phyloP scores from a whole-genome alignment of 2,113 vertebrate genomes.

The Protobothrops mucrosquamatus region DNA sequence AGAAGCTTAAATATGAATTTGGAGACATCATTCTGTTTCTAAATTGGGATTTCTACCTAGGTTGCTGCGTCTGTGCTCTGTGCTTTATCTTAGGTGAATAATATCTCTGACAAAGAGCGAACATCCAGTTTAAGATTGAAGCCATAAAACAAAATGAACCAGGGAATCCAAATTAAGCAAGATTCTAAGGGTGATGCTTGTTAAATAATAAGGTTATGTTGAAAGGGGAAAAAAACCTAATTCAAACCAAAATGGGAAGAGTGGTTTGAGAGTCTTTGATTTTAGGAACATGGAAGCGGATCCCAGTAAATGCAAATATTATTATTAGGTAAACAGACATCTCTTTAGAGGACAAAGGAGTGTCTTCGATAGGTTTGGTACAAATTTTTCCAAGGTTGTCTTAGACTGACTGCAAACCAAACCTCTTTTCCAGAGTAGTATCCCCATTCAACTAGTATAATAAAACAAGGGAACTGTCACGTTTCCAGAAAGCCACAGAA shows the following conservation, averaged over 20 bases:
- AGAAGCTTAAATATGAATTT: background rate
- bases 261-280: background rate
- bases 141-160: background rate
- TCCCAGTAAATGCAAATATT: background rate
- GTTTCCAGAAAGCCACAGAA: too few species aligned
- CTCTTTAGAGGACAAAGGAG: too few species aligned
- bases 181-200: background rate
- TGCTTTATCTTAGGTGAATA: background rate
- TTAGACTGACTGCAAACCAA: too few species aligned
- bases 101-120: background rate
- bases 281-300: background rate
- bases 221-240: background rate
- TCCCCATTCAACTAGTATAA: too few species aligned
- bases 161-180: background rate
- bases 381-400: too few species aligned
- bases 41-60: background rate
- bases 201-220: background rate
- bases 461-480: too few species aligned
- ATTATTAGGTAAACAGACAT: background rate
- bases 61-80: background rate
- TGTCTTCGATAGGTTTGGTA: too few species aligned
- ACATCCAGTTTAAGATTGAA: background rate
- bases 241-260: background rate
- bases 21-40: fast-evolving
- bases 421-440: too few species aligned